These are phyloP conservation scores for Brachionus koreanus DNA, from an alignment of 1,140 invertebrate species.

Conservation along the genomic window DNA sequence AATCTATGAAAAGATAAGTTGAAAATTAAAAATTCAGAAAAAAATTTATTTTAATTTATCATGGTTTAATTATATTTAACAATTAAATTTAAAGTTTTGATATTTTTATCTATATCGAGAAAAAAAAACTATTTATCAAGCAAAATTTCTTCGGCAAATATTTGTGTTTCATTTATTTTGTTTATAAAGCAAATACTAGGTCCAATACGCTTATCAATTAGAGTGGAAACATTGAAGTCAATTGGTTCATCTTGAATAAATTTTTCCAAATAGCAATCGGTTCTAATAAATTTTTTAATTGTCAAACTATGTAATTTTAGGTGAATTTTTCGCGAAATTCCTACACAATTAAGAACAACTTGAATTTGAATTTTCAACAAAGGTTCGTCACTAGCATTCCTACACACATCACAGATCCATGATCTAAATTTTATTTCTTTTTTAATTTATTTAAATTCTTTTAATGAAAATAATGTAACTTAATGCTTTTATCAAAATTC, in stretches of 20 bases:
- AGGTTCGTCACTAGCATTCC: not conserved
- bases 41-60: not conserved
- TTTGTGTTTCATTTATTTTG: slow-evolving; percentile 7
- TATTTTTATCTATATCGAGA: too few species aligned
- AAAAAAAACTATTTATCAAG: not conserved
- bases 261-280: not conserved
- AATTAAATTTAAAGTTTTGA: not conserved
- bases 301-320: not conserved
- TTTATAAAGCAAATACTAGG: not conserved
- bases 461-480: not conserved
- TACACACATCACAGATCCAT: slow-evolving; percentile 3
- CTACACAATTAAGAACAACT: not conserved
- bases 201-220: not conserved
- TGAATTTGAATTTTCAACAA: slow-evolving; percentile 2
- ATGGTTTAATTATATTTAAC: not conserved
- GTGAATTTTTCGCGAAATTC: not conserved
- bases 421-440: not conserved
- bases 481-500: not conserved
- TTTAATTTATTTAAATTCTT: not conserved
- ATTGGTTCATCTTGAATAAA: not conserved
- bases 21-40: not conserved
- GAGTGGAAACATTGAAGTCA: not conserved
- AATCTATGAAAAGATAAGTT: not conserved
- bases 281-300: not conserved
- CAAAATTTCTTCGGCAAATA: slow-evolving; percentile 12